phyloP scores from a whole-genome alignment of 2,888 invertebrate species.

The Brachypterus glaber region DNA sequence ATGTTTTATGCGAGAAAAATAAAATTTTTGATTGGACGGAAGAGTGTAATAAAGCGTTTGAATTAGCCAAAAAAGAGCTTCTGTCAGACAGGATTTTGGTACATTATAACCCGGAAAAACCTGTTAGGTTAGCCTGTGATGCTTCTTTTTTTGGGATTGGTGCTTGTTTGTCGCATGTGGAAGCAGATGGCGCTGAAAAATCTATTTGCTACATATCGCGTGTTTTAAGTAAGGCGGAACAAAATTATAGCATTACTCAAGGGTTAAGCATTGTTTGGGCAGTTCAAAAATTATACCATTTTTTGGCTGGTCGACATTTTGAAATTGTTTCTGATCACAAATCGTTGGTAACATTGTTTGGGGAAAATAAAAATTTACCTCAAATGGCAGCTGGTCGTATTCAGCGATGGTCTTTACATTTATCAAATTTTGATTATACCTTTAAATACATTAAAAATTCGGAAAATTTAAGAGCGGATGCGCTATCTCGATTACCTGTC shows the following conservation, averaged over 20 bases:
- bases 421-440: conserved; percentile 19
- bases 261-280: conserved; percentile 1
- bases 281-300: conserved; percentile 1
- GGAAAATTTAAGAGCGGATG: no score
- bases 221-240: conserved; percentile 1
- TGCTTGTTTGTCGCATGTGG: neutral
- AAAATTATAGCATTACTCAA: neutral
- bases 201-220: conserved; percentile 1
- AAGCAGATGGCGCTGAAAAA: neutral
- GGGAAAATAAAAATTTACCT: conserved; percentile 19
- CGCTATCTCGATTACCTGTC: no score
- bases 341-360: neutral
- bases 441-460: conserved; percentile 16
- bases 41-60: no score
- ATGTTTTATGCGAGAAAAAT: neutral
- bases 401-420: conserved; percentile 17
- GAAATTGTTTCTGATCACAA: conserved; percentile 6
- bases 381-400: conserved; percentile 27
- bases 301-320: conserved; percentile 2
- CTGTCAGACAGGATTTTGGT: conserved; percentile 1
- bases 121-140: neutral
- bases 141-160: conserved; percentile 1
- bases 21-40: neutral
- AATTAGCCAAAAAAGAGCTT: neutral
- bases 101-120: conserved; percentile 2